phyloP scores from a whole-genome alignment of 1,140 invertebrate species.

The Aphidius gifuensis region DNA sequence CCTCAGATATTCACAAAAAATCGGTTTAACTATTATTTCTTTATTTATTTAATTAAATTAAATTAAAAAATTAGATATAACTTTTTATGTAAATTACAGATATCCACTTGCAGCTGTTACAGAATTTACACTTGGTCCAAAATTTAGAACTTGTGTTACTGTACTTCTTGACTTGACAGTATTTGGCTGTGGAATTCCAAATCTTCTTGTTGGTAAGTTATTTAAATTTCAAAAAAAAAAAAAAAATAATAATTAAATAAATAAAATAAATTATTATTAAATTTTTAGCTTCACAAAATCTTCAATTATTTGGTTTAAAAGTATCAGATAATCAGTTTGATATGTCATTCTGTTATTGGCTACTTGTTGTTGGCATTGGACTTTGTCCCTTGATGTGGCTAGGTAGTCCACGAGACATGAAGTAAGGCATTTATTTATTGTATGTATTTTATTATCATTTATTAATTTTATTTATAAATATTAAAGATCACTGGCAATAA shows the following conservation, averaged over 20 bases:
- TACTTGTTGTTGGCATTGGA: constrained; percentile 65
- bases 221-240: constrained; percentile 8
- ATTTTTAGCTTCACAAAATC: constrained; percentile 68
- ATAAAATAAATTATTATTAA: background rate
- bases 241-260: background rate
- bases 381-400: constrained; percentile 77
- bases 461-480: constrained; percentile 12
- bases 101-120: constrained; percentile 76
- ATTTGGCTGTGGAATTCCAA: constrained; percentile 72
- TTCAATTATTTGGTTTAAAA: constrained; percentile 70
- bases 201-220: constrained; percentile 69
- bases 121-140: constrained; percentile 65
- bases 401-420: constrained; percentile 81
- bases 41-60: background rate
- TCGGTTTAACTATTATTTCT: constrained; percentile 48
- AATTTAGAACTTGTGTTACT: constrained; percentile 60
- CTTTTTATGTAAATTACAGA: constrained; percentile 44
- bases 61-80: constrained; percentile 10
- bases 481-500: constrained; percentile 41
- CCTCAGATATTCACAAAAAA: constrained; percentile 66
- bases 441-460: background rate
- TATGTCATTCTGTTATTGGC: constrained; percentile 75
- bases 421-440: constrained; percentile 55
- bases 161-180: constrained; percentile 69
- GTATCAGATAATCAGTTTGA: constrained; percentile 60